These are phyloP conservation scores for Gnathonemus longibarbis DNA, from an alignment of 2,113 vertebrate species.

Conservation along the genomic window DNA sequence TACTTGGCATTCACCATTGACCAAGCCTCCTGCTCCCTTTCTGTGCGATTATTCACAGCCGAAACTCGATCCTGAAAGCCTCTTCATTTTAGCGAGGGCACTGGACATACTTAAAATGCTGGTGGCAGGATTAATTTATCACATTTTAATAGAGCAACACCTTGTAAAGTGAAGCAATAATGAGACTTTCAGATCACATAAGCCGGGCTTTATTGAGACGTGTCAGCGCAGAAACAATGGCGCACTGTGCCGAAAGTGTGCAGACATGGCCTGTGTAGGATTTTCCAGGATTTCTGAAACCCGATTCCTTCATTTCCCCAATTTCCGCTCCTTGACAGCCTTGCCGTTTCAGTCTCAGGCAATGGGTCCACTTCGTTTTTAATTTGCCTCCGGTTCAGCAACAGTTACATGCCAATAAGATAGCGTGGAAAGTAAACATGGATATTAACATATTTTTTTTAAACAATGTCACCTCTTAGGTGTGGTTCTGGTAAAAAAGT, in stretches of 20 bases:
- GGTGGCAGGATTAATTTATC: conserved; percentile 68
- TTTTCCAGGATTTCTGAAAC: conserved; percentile 31
- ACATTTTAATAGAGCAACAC: conserved; percentile 71
- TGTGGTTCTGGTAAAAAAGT: background rate
- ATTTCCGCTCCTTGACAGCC: conserved; percentile 34
- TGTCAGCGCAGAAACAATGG: conserved; percentile 50
- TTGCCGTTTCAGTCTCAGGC: conserved; percentile 39
- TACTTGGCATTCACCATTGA: background rate
- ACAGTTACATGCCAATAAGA: background rate
- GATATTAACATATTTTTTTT: background rate
- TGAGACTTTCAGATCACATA: conserved; percentile 75
- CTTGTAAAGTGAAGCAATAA: conserved; percentile 63
- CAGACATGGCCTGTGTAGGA: conserved; percentile 20
- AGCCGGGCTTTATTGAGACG: conserved; percentile 59
- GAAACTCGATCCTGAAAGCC: conserved; percentile 44
- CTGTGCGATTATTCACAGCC: conserved; percentile 41
- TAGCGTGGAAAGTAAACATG: background rate
- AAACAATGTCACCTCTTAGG: background rate
- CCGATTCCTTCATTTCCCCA: conserved; percentile 36
- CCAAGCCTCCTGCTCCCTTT: background rate
- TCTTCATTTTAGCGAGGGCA: conserved; percentile 53
- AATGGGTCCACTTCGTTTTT: conserved; percentile 59
- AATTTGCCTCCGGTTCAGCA: conserved; percentile 39
- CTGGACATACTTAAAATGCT: conserved; percentile 48
- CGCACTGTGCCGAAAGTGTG: conserved; percentile 33